Evolutionary conservation across 2,888 invertebrate species (phyloP), one percentile per base, ranked within the genome.

Genomic region (Aphidius colemani): DNA sequence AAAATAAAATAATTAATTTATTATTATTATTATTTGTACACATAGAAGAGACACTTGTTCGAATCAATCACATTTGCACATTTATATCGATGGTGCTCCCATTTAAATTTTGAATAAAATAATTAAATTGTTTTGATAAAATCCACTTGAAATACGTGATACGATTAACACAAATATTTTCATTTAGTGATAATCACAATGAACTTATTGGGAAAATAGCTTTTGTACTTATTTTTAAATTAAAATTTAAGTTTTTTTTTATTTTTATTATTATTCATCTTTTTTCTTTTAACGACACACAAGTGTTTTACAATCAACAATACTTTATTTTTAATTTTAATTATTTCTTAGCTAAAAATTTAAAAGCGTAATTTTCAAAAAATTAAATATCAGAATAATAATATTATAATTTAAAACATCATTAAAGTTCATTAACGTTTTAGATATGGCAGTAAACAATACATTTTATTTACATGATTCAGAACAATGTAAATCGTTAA

Each of bases 181-280:
- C 76, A 75, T 78, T 78, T 78, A 76, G 76, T 77, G 74, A 71
- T 75, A 74, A 75, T 78, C 76, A 74, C 75, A 75, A 71, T 68
- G 66, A 71, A 74, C 70, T 74, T 74, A 75, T 74, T 74, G 75
- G 73, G 72, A 74, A 75, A 75, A 74, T 75, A 76, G 73, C 66
- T 74, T 77, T 77, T 78, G 78, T 78, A 78, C 77, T 78, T 76
- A 74, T 74, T 56, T 46, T 57, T 73, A 74, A 64, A 76, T 68
- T 72, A 73, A 74, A 71, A 67, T 64, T 65, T 68, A 60, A 64
- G 48, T 67, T 63, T 53, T 51, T 50, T 44, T 56, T 18, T 60
- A 18, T 13, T 49, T 39, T n/a, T 59, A 18, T 11, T 59, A 10
- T 49, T 46, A 40, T 43, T 53, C 30, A 56, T 49, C 48, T 30